These are phyloP conservation scores for Pectinophora gossypiella DNA, from an alignment of 1,140 invertebrate genomes.

Conservation along the genomic window DNA sequence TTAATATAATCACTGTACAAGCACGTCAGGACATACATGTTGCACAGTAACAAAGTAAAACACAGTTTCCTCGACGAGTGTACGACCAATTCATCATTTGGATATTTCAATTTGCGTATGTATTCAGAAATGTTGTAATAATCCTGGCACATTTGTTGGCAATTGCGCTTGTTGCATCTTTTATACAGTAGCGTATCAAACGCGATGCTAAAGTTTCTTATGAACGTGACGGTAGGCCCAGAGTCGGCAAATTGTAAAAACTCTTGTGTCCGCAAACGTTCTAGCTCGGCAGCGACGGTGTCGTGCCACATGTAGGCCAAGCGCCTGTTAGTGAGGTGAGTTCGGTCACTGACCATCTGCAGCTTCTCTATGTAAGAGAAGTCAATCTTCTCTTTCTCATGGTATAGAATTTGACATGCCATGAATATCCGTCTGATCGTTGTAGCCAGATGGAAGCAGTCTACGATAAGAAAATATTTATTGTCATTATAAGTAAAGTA, in stretches of 20 bases:
- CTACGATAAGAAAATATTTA: background rate
- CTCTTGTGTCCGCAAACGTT: background rate
- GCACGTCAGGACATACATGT: background rate
- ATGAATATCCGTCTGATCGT: background rate
- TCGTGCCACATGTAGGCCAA: background rate
- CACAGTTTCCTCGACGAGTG: background rate
- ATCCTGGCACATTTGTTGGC: too few relatives aligned
- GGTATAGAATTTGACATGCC: background rate
- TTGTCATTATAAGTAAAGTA: background rate
- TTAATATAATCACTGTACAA: background rate
- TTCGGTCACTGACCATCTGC: background rate
- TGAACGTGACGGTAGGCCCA: background rate
- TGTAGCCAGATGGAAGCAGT: background rate
- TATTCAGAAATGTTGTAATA: background rate
- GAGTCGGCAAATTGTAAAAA: background rate
- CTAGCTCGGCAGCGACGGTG: background rate
- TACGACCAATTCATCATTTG: background rate
- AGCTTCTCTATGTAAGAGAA: background rate
- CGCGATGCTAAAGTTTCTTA: background rate
- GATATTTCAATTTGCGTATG: background rate
- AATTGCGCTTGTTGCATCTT: too few relatives aligned
- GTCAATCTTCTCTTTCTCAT: background rate
- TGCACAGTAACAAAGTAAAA: background rate
- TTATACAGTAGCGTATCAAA: too few relatives aligned
- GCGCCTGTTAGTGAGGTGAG: background rate